These are phyloP conservation scores for Torymus aiolomorphi DNA, from an alignment of 2,888 invertebrate species.

Conservation along the genomic window DNA sequence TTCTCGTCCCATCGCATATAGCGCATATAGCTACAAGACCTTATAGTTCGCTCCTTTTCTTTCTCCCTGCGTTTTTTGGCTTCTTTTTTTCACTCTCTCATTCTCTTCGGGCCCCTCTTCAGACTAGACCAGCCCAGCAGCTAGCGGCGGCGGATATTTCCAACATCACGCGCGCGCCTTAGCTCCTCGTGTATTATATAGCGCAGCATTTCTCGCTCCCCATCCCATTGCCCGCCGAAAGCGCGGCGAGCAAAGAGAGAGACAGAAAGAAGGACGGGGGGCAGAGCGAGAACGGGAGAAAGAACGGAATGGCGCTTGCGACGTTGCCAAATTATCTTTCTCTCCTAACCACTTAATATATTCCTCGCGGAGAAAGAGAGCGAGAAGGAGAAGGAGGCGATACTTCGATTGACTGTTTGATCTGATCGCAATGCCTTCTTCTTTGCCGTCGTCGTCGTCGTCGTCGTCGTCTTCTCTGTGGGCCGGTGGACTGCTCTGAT, in stretches of 20 bases:
- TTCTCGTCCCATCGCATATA: conserved; percentile 19
- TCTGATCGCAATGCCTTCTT: conserved; percentile 50
- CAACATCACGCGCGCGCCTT: conserved; percentile 59
- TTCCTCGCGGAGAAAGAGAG: conserved; percentile 42
- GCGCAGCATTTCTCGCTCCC: too few relatives aligned
- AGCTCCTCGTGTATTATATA: not conserved
- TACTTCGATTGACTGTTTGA: conserved; percentile 64
- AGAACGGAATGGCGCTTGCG: conserved; percentile 65
- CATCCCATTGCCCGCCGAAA: not conserved
- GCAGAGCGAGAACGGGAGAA: conserved; percentile 34
- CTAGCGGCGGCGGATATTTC: conserved; percentile 64
- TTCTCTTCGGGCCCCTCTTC: not conserved
- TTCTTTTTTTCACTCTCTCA: too few relatives aligned
- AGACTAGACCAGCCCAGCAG: too few relatives aligned
- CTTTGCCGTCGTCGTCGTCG: not conserved
- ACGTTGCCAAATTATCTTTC: conserved; percentile 73
- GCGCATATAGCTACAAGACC: too few relatives aligned
- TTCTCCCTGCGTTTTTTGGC: too few relatives aligned
- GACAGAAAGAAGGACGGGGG: conserved; percentile 14
- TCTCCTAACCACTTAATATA: conserved; percentile 64
- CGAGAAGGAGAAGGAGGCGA: conserved; percentile 53
- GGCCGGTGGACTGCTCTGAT: not conserved
- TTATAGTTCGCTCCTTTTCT: too few relatives aligned
- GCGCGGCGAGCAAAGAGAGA: not conserved
- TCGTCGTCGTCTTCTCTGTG: not conserved